Conservation (phyloP, 2,113 vertebrate species). For the Felis catus region F.catus_Fca126_mat1.0 CM031428.1:57812501-57813000, state of each 20-base stretch:
- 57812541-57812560: neutral
- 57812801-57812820: no score
- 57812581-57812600: neutral
- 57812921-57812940: neutral
- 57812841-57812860: neutral
- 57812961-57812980: neutral
- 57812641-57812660: no score
- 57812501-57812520: neutral
- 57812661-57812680: no score
- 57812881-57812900: neutral
- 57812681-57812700: no score
- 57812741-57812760: no score
- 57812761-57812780: no score
- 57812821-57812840: no score
- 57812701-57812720: no score
- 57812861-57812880: neutral
- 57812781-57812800: no score
- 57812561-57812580: neutral
- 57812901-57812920: neutral
- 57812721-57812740: no score
- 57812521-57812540: neutral
- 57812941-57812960: neutral
- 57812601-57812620: slow-evolving; percentile 4
- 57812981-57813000: neutral
- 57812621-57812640: no score